Conservation (phyloP, 2,888 invertebrate species). For the Plebejus melissa region DNA sequence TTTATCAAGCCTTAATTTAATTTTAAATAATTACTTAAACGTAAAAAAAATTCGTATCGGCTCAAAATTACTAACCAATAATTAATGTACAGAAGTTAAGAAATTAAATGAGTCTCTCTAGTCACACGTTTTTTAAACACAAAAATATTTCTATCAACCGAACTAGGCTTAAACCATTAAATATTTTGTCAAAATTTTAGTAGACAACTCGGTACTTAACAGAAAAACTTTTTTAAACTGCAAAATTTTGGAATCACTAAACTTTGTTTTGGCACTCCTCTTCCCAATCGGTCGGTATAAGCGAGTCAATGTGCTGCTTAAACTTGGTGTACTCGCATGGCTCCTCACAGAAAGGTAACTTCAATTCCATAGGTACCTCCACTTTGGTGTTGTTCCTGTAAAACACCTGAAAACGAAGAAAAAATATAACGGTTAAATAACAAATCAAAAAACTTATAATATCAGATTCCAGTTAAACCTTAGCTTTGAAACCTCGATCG, state of each 20-base stretch:
- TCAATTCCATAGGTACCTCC: constrained; percentile 77
- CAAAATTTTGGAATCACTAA: background rate
- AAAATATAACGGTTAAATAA: background rate
- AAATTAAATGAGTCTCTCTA: no score
- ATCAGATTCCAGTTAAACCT: no score
- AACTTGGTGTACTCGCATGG: constrained; percentile 82
- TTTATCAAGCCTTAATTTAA: background rate
- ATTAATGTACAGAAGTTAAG: background rate
- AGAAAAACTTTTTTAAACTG: background rate
- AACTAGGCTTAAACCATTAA: background rate
- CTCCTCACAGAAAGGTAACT: constrained; percentile 80
- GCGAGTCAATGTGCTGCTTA: constrained; percentile 66
- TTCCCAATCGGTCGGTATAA: constrained; percentile 83
- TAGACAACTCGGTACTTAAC: background rate
- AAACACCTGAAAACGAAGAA: constrained; percentile 71
- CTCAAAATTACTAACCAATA: background rate
- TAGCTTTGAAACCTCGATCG: no score
- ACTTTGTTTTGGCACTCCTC: constrained; percentile 78
- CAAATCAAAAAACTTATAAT: no score
- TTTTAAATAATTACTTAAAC: background rate
- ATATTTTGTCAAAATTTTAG: background rate
- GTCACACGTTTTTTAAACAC: no score
- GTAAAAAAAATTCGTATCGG: background rate
- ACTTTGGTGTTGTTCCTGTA: constrained; percentile 82
- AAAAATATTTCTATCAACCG: background rate